Conservation (phyloP, 2,888 invertebrate genomes). For the Coenonympha arcania region DNA sequence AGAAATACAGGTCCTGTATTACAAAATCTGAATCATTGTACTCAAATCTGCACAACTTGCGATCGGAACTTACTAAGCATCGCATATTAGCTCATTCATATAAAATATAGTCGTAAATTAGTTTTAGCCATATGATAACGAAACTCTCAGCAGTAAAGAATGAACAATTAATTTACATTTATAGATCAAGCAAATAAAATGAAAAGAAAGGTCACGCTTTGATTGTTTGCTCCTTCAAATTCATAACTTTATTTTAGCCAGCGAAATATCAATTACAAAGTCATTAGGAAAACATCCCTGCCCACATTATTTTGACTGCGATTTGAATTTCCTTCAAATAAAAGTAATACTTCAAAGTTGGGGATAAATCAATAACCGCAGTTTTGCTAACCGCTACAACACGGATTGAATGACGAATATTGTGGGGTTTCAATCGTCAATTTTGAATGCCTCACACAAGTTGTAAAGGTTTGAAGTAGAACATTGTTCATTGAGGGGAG, state of each 20-base stretch:
- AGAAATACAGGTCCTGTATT: no score
- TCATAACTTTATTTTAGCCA: neutral
- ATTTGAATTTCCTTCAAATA: neutral
- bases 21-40: no score
- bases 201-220: neutral
- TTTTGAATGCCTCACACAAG: neutral
- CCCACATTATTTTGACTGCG: neutral
- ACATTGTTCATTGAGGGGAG: no score
- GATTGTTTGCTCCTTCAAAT: neutral
- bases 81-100: no score
- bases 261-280: neutral
- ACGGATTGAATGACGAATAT: conserved; percentile 9
- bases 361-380: conserved; percentile 21
- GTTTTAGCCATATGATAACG: no score
- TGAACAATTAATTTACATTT: neutral
- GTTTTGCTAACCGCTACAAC: conserved; percentile 7
- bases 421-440: conserved; percentile 15
- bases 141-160: no score
- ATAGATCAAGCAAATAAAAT: neutral
- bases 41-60: no score
- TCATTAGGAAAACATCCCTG: neutral
- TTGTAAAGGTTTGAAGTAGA: neutral
- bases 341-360: neutral
- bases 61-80: no score
- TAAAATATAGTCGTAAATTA: no score